These are phyloP conservation scores for Pseudorhombus dupliciocellatus DNA, from an alignment of 2,113 vertebrate species.

Conservation along the genomic window DNA sequence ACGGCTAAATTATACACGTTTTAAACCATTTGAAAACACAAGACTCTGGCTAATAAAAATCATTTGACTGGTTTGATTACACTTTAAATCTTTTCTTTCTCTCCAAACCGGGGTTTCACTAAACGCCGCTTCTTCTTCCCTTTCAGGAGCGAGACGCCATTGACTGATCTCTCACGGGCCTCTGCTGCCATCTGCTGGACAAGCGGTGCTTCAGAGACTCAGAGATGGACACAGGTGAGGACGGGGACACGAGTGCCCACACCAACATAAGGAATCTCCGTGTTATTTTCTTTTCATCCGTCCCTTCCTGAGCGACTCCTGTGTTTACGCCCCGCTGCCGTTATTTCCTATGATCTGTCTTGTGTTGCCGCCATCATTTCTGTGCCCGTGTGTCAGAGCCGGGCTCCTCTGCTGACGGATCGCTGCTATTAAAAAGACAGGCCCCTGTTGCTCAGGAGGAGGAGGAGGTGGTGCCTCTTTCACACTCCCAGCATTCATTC, in stretches of 20 bases:
- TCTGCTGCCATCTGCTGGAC: conserved; percentile 73
- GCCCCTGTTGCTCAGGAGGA: conserved; percentile 18
- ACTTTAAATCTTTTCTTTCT: conserved; percentile 1
- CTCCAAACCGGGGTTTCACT: not conserved
- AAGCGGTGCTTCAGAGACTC: not conserved
- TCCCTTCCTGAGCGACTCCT: conserved; percentile 12
- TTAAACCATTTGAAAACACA: conserved; percentile 8
- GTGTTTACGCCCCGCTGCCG: conserved; percentile 44
- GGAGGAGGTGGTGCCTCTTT: not conserved
- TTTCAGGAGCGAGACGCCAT: not conserved
- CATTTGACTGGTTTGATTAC: not conserved
- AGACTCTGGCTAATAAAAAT: not conserved
- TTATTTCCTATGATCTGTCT: conserved; percentile 62
- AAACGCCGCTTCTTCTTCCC: not conserved
- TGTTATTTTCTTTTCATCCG: not conserved
- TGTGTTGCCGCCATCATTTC: conserved; percentile 38
- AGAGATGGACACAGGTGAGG: conserved; percentile 47
- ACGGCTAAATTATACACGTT: not conserved
- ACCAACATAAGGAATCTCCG: not conserved
- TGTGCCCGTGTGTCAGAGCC: conserved; percentile 31
- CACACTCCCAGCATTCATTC: not conserved
- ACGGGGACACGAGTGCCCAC: not conserved
- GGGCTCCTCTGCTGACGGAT: conserved; percentile 45
- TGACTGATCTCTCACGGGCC: conserved; percentile 13
- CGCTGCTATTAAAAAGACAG: conserved; percentile 56